These are phyloP conservation scores for Heteronetta atricapilla DNA, from an alignment of 2,113 vertebrate genomes.

Conservation along the genomic window DNA sequence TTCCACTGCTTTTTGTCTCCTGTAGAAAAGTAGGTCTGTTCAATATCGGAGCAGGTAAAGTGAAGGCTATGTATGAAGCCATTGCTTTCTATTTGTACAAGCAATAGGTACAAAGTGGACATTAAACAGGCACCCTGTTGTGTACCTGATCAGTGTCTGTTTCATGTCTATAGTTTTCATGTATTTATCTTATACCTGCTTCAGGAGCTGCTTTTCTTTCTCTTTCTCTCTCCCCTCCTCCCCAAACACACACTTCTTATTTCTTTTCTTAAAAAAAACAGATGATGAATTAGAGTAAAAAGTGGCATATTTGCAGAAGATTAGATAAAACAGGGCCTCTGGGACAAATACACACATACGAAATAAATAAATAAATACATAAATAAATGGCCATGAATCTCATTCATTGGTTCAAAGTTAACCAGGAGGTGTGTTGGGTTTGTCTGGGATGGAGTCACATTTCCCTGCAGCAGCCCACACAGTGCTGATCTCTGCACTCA, in stretches of 20 bases:
- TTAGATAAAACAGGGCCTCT: not conserved
- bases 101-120: conserved; percentile 64
- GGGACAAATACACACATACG: not conserved
- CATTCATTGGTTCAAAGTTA: no score
- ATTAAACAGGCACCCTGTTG: conserved; percentile 72
- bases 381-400: no score
- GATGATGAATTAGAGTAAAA: not conserved
- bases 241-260: not conserved
- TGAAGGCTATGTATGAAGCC: conserved; percentile 46
- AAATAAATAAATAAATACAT: no score
- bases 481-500: no score
- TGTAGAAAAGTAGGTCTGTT: conserved; percentile 66
- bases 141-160: conserved; percentile 70
- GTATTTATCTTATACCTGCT: conserved; percentile 65
- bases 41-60: conserved; percentile 72
- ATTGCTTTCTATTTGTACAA: conserved; percentile 62
- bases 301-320: not conserved
- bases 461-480: no score
- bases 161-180: conserved; percentile 54
- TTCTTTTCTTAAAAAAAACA: not conserved
- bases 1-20: conserved; percentile 73
- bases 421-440: no score
- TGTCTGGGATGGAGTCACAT: no score
- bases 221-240: not conserved
- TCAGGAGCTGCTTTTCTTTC: not conserved